Conservation (phyloP, 2,888 invertebrate genomes). For the Erebia ligea region DNA sequence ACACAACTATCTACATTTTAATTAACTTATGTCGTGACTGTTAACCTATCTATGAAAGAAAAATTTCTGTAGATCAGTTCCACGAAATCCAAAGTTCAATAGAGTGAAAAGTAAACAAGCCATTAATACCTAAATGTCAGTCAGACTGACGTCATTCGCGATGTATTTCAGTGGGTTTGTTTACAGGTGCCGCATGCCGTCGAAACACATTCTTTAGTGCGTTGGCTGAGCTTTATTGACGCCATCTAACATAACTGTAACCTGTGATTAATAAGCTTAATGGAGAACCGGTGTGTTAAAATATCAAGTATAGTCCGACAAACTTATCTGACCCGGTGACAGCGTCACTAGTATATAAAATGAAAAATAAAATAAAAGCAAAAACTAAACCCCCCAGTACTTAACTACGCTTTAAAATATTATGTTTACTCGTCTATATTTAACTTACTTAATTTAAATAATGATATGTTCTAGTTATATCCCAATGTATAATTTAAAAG, state of each 20-base stretch:
- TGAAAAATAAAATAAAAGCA: no score
- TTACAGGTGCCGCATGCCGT: slow-evolving; percentile 11
- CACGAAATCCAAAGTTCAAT: slow-evolving; percentile 2
- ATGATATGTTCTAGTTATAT: neutral
- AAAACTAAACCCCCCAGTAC: no score
- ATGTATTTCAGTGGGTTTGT: slow-evolving; percentile 17
- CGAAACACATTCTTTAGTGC: neutral
- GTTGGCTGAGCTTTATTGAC: neutral
- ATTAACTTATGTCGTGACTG: no score
- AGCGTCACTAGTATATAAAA: no score
- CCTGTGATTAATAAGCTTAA: neutral
- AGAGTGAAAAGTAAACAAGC: slow-evolving; percentile 1
- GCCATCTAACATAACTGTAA: neutral
- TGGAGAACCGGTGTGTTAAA: no score
- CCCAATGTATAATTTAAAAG: neutral
- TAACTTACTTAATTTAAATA: neutral
- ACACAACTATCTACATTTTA: no score
- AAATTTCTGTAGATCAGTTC: neutral
- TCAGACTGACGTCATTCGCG: slow-evolving; percentile 1
- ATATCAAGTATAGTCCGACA: no score
- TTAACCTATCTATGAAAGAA: neutral
- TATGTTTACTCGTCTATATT: neutral
- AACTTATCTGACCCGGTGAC: no score
- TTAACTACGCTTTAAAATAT: no score
- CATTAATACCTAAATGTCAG: slow-evolving; percentile 8